Percentiles rank a stretch among this genome's conserved stretches.
Evolutionary conservation across 2,113 vertebrate species (phyloP).

Genomic region (Forbesichthys agassizii): DNA sequence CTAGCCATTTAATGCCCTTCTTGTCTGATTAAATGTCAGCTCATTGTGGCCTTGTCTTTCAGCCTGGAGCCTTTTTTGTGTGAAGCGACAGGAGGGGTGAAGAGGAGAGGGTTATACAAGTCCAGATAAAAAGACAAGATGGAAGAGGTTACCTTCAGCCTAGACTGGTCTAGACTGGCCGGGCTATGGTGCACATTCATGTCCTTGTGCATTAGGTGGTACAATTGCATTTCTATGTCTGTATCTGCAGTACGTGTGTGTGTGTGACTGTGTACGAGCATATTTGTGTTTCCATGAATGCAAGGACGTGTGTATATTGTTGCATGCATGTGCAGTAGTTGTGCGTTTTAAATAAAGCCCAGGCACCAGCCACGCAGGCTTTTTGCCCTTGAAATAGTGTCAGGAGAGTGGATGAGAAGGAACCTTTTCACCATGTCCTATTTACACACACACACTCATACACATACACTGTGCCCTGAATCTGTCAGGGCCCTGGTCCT

Average conservation of each 20-base stretch:
- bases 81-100: not conserved
- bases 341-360: constrained; percentile 33
- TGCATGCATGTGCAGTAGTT: not conserved
- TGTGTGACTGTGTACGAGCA: constrained; percentile 14
- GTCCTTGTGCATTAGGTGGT: not conserved
- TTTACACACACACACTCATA: constrained; percentile 31
- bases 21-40: constrained; percentile 50
- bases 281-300: constrained; percentile 6
- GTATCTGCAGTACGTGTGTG: not conserved
- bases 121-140: constrained; percentile 34
- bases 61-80: constrained; percentile 33
- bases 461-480: constrained; percentile 53
- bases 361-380: constrained; percentile 12
- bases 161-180: not conserved
- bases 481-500: constrained; percentile 59
- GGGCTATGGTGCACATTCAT: constrained; percentile 3
- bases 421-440: constrained; percentile 52
- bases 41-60: constrained; percentile 38
- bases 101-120: constrained; percentile 9
- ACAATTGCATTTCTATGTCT: not conserved
- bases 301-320: not conserved
- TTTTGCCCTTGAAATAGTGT: constrained; percentile 56
- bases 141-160: constrained; percentile 60
- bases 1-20: constrained; percentile 19
- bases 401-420: constrained; percentile 37